Evolutionary conservation across 1,140 invertebrate species (phyloP), one percentile per base, ranked within the genome.

Genomic region (Temnothorax curvispinosus): DNA sequence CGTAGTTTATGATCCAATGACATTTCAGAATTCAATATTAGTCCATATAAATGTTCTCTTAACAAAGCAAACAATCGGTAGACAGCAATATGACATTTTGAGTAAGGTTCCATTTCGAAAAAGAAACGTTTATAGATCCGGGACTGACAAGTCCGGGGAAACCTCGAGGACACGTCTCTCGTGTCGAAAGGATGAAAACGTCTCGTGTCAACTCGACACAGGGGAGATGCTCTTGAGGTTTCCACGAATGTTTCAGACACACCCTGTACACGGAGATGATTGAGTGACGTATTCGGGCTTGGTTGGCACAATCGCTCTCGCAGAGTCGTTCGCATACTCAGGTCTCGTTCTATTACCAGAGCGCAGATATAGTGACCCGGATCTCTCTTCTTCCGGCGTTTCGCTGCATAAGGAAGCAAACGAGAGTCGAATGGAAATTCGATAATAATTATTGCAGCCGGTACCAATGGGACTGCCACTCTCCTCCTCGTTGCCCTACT

Each of bases 381-480:
- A 75, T 0, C 56, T 50, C 32, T 18, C n/a, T 84, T 62, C 69
- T 75, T 75, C 18, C 58, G n/a, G 41, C 9, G 21, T n/a, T 80
- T 80, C 52, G 21, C n/a, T n/a, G 58, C 75, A 60, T 60, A 74
- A 84, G 74, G 76, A 88, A 85, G 80, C 84, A 90, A 93, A 92
- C 91, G 91, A 93, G 91, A 93, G 87, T 92, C 90, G 87, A 93
- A 93, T 93, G 90, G 90, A 91, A 93, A 93, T 91, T 91, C 92
- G 90, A 93, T 93, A 93, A 93, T 92, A 92, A 93, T 93, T 92
- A 89, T 88, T 90, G 75, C 86, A 62, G 27, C 56, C 77, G 58
- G 58, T 47, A 74, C 41, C 80, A 74, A 75, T 56, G 75, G 58
- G 64, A 86, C 13, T 58, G 41, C 56, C 52, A 60, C n/a, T 65